Evolutionary conservation across 2,113 vertebrate genomes (phyloP).

Genomic region (Herpailurus yagouaroundi): DNA sequence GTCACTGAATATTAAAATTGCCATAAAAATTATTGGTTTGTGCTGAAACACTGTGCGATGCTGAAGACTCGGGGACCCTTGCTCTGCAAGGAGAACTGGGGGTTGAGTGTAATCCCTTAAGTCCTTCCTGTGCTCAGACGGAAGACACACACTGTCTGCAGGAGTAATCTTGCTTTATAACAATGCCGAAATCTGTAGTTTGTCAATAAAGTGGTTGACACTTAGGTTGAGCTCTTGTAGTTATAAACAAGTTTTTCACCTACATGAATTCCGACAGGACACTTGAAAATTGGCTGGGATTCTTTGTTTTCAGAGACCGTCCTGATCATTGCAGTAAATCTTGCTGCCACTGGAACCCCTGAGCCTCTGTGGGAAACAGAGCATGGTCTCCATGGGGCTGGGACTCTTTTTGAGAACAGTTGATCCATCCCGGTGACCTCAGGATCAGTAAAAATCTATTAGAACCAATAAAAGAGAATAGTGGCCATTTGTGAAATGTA

Average conservation of each 20-base stretch:
- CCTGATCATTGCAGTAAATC: background rate
- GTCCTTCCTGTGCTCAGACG: background rate
- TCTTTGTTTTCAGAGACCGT: background rate
- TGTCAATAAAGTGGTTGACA: background rate
- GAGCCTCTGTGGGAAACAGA: background rate
- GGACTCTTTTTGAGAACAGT: background rate
- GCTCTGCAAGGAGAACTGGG: background rate
- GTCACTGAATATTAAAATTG: conserved; percentile 7
- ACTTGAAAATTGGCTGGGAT: background rate
- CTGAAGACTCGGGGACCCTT: background rate
- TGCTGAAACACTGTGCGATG: background rate
- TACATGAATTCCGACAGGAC: background rate
- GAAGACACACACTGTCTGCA: background rate
- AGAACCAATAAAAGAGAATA: background rate
- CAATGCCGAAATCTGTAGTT: background rate
- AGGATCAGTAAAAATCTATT: background rate
- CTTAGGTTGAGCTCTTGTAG: background rate
- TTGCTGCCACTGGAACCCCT: background rate
- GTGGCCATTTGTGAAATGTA: background rate
- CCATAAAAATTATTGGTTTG: background rate
- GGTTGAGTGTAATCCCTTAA: background rate
- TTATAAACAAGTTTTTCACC: background rate
- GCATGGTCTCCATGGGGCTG: background rate
- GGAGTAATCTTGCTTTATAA: background rate
- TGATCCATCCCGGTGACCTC: background rate